A percentile compares a stretch with the other conserved stretches of the same genome.
Conservation (phyloP, 2,888 invertebrate genomes). For the Drosophila yooni region DNA sequence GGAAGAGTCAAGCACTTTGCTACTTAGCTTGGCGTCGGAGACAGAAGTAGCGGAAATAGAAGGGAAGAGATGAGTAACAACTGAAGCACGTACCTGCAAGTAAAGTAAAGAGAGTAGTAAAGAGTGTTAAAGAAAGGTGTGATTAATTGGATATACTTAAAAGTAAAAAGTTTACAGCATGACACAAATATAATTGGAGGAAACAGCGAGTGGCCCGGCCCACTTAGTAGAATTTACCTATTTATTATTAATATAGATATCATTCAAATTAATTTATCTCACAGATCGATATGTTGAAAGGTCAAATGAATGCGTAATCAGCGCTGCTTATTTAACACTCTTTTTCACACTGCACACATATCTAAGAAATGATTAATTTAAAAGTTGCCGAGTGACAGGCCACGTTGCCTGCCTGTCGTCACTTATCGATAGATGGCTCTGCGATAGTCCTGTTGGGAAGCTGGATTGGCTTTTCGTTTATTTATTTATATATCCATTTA, state of each 20-base stretch:
- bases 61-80: conserved; percentile 2
- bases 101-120: conserved; percentile 9
- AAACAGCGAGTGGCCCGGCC: not conserved
- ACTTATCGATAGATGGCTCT: conserved; percentile 47
- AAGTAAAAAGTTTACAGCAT: conserved; percentile 7
- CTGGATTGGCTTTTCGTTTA: conserved; percentile 25
- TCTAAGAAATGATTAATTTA: not conserved
- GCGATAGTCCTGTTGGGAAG: conserved; percentile 21
- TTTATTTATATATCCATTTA: conserved; percentile 43
- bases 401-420: not conserved
- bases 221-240: not conserved
- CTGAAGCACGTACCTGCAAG: conserved; percentile 60
- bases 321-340: conserved; percentile 12
- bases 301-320: conserved; percentile 5
- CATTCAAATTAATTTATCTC: not conserved
- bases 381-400: conserved; percentile 8
- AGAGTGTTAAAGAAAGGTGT: conserved; percentile 2
- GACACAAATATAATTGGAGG: not conserved
- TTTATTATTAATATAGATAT: not conserved
- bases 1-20: conserved; percentile 27
- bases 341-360: not conserved
- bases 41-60: not conserved
- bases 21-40: conserved; percentile 34
- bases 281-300: conserved; percentile 3
- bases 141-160: conserved; percentile 23